Conservation (phyloP, 2,113 vertebrate genomes). For the Pseudorasbora parva region DNA sequence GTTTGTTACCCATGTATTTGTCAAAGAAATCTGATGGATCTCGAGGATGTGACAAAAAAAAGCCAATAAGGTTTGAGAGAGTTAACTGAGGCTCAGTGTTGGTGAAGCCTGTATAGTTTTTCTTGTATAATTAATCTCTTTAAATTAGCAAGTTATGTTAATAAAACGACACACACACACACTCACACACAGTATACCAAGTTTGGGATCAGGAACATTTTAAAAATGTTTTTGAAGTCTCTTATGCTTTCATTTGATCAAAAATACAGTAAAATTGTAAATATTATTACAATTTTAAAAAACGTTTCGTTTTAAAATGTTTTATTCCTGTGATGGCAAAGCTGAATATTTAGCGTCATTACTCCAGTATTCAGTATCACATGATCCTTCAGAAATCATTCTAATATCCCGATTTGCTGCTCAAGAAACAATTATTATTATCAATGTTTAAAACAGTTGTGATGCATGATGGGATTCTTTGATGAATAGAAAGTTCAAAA, state of each 20-base stretch:
- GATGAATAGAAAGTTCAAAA: too few species aligned
- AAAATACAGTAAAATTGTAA: not conserved
- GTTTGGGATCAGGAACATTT: not conserved
- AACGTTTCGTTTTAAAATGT: not conserved
- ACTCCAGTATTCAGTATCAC: not conserved
- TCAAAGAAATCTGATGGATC: too few species aligned
- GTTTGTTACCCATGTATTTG: not conserved
- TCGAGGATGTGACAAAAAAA: too few species aligned
- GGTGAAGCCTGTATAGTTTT: too few species aligned
- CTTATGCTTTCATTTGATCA: not conserved
- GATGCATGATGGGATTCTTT: too few species aligned
- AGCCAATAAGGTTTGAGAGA: too few species aligned
- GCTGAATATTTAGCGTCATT: not conserved
- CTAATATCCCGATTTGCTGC: not conserved
- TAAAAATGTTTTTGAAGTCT: too few species aligned
- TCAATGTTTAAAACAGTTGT: not conserved
- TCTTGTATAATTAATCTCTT: too few species aligned
- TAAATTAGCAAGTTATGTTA: too few species aligned
- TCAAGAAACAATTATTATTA: not conserved
- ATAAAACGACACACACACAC: not conserved
- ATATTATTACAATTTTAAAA: not conserved
- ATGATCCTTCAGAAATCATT: not conserved
- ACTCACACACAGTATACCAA: too few species aligned
- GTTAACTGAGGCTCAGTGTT: too few species aligned
- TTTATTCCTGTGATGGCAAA: not conserved